Base-by-base conservation (phyloP, 2,797 vertebrate species). In the Apogon hyalosoma region DNA sequence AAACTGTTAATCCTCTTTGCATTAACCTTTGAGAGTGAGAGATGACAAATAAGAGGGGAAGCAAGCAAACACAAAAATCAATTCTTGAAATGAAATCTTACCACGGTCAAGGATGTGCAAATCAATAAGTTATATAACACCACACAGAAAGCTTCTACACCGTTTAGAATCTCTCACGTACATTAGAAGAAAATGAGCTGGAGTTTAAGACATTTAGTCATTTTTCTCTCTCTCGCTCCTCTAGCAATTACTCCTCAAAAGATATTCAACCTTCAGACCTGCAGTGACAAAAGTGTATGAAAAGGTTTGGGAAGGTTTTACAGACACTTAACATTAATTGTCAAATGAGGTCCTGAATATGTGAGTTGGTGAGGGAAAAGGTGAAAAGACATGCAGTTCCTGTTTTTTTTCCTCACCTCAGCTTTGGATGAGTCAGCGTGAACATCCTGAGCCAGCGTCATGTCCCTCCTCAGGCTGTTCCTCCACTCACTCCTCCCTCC, bases 391-490 rank as follows among this genome's bases (percentile, higher is more conserved):
- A 43, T 50, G 14, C 6, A 53, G 31, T 64, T 71, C 21, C 31
- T 69, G 61, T 73, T 78, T 49, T 68, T 68, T 57, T 66, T 63
- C 45, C 69, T 91, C 75, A 93, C 93, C 91, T 92, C 90, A 31
- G 60, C 74, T 69, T 63, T 70, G 40, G 70, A 85, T 80, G 82
- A 85, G 73, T 90, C 85, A 70, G 68, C 50, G 14, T 6, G 31
- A 67, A 80, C 42, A 63, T 83, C 87, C 41, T 68, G 84, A 64
- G 62, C 66, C 73, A 63, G 75, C 41, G 21, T 67, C 70, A 77
- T 21, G 11, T 92, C 91, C 66, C 80, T 88, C 84, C 86, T 91
- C 64, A 86, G 82, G 83, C 88, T 90, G 87, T 79, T 92, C 75
- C 86, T 83, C 48, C 74, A 24, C 54, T 91, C 89, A 28, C 45